Percentiles rank a stretch among this genome's conserved stretches.
These are phyloP conservation scores for Saxidomus purpurata DNA, from an alignment of 1,140 invertebrate species.

Conservation along the genomic window DNA sequence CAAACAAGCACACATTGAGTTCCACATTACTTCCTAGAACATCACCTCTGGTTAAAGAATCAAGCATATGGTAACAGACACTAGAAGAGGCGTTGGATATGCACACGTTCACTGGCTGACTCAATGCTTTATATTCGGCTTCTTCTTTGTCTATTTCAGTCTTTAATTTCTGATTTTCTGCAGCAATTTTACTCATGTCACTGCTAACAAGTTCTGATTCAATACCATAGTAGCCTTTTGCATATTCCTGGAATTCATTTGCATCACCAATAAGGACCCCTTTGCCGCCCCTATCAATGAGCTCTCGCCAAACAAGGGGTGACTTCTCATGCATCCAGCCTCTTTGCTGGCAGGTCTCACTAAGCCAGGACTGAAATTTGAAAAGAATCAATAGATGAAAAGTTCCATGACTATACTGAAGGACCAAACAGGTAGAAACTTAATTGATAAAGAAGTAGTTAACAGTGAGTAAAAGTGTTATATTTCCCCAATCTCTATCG, in stretches of 20 bases:
- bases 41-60: slow-evolving; percentile 79
- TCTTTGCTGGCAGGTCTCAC: slow-evolving; percentile 78
- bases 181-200: slow-evolving; percentile 82
- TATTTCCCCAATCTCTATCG: no score
- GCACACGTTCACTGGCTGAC: slow-evolving; percentile 83
- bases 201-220: slow-evolving; percentile 81
- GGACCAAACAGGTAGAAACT: no score
- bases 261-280: slow-evolving; percentile 86
- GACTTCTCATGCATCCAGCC: slow-evolving; percentile 84
- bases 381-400: not conserved
- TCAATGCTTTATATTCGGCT: slow-evolving; percentile 70
- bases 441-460: no score
- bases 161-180: slow-evolving; percentile 83
- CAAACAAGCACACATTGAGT: slow-evolving; percentile 79
- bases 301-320: slow-evolving; percentile 86
- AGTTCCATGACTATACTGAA: no score
- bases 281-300: slow-evolving; percentile 86
- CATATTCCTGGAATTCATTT: slow-evolving; percentile 87
- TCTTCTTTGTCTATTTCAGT: slow-evolving; percentile 81
- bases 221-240: slow-evolving; percentile 84
- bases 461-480: no score
- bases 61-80: slow-evolving; percentile 79
- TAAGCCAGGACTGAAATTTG: slow-evolving; percentile 82
- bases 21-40: slow-evolving; percentile 81
- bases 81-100: slow-evolving; percentile 82